Percentiles rank a stretch among this genome's conserved stretches.
These are phyloP conservation scores for Erythrocebus patas DNA, from an alignment of 2,113 vertebrate species.

Conservation along the genomic window DNA sequence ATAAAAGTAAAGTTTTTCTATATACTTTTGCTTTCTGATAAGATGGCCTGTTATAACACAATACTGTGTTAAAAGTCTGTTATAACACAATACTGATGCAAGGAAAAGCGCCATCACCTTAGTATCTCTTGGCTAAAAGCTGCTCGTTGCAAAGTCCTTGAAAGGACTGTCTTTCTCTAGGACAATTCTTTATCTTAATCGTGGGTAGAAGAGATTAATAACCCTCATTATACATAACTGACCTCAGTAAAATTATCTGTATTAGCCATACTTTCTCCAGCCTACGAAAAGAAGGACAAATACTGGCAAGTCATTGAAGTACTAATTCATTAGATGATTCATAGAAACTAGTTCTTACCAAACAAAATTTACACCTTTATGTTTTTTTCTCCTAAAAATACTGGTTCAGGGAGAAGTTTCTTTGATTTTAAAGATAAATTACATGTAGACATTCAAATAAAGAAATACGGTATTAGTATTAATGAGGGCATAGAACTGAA, in stretches of 20 bases:
- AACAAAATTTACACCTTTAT: background rate
- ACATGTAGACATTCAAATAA: background rate
- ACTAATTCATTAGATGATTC: background rate
- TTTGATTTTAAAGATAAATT: constrained; percentile 10
- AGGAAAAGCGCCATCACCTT: background rate
- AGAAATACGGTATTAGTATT: background rate
- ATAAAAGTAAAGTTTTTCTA: background rate
- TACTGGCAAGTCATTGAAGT: background rate
- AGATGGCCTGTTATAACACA: background rate
- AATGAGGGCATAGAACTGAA: background rate
- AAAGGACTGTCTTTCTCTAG: background rate
- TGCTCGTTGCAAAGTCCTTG: background rate
- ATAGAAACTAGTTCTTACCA: background rate
- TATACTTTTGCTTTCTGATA: background rate
- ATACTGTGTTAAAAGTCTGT: too few species aligned
- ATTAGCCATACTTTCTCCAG: background rate
- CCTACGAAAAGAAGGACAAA: background rate
- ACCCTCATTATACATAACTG: background rate
- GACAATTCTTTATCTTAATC: background rate
- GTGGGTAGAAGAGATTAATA: background rate
- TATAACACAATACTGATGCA: background rate
- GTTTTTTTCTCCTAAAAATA: background rate
- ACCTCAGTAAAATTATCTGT: background rate
- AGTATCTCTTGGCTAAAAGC: background rate
- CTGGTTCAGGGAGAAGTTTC: background rate